Evolutionary conservation across 2,888 invertebrate genomes (phyloP).

Genomic region (Pachycephus smyrnensis): DNA sequence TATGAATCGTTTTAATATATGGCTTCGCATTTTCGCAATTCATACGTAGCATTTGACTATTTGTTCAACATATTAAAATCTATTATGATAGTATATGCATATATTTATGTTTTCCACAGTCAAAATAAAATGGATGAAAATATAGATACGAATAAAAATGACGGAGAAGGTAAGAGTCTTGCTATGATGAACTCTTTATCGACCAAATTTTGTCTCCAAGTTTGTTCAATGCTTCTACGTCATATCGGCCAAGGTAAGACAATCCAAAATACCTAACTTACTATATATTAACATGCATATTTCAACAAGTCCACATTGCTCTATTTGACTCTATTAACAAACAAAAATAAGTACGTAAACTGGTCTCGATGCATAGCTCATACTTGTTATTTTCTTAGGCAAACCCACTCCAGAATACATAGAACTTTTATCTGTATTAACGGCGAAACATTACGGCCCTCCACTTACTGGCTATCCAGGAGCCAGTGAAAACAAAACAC

Average conservation of each 20-base stretch:
- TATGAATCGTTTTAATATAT: neutral
- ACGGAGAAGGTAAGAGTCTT: conserved; percentile 29
- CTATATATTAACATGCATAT: neutral
- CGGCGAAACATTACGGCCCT: conserved; percentile 59
- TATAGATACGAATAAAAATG: conserved; percentile 43
- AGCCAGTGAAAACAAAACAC: conserved; percentile 55
- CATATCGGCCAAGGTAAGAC: conserved; percentile 57
- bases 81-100: conserved; percentile 10
- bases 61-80: neutral
- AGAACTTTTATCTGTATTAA: conserved; percentile 56
- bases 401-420: conserved; percentile 58
- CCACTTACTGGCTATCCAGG: conserved; percentile 61
- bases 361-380: neutral
- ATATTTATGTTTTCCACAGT: conserved; percentile 24
- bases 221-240: conserved; percentile 56
- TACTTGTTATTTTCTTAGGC: conserved; percentile 31
- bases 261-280: neutral
- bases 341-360: neutral
- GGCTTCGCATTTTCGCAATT: neutral
- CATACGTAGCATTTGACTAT: neutral
- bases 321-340: neutral
- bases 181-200: conserved; percentile 54
- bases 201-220: conserved; percentile 57
- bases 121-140: conserved; percentile 41
- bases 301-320: neutral